Evolutionary conservation across 1,140 invertebrate genomes (phyloP), one percentile per base, ranked within the genome.

Genomic region (Drosophila simulans): DNA sequence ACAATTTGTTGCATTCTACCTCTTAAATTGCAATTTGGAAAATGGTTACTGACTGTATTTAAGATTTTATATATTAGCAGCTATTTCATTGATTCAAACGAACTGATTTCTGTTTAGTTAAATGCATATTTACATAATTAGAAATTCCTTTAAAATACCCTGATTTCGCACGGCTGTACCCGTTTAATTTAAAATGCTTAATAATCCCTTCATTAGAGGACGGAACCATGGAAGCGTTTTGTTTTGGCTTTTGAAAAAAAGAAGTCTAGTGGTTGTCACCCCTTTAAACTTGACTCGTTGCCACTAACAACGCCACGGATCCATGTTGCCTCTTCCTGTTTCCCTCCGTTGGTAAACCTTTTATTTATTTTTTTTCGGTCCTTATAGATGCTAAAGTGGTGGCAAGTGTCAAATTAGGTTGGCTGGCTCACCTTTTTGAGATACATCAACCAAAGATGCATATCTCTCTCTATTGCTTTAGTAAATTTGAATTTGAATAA

Each of bases 401-500:
- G 48, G 35, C 53, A 31, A 83, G 79, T 89, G 84, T 89, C 60
- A 88, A 89, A 88, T 88, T 89, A 84, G 84, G 84, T 84, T 89
- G 77, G 52, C 20, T 17, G 46, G 22, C 27, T 62, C 40, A 63
- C 71, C 62, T 69, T 69, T 45, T 27, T 39, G 49, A 48, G 17
- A 43, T 49, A 31, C 48, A 22, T 22, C 35, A 46, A 11, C n/a
- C 34, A 31, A 25, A 31, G 34, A 55, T 57, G 15, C 51, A 31
- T 60, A 37, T 59, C 31, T 27, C 12, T 13, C 58, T 59, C 58
- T 70, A n/a, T 15, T 17, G 34, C 58, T 45, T 54, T 46, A 66
- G 65, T 31, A 66, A 77, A 89, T 80, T 70, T 79, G 76, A 86
- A 88, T 86, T 88, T 80, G 76, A 88, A 89, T 88, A 83, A 83